These are phyloP conservation scores for Pterostichus niger DNA, from an alignment of 2,888 invertebrate species.

Conservation along the genomic window DNA sequence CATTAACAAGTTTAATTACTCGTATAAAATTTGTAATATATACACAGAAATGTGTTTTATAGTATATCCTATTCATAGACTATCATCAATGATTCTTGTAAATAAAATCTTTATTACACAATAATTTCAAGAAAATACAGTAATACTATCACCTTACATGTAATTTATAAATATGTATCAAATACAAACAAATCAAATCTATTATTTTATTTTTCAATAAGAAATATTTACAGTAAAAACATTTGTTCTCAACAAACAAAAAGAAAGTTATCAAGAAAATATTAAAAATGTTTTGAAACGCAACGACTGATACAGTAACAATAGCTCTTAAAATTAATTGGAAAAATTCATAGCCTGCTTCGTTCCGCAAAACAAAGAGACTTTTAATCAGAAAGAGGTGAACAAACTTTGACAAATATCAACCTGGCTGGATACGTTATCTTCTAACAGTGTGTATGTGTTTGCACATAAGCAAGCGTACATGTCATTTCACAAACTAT, in stretches of 20 bases:
- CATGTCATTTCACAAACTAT: constrained; percentile 19
- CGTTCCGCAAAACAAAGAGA: not conserved
- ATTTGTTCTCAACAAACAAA: constrained; percentile 6
- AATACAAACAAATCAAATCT: not conserved
- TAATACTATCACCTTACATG: not conserved
- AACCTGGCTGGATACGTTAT: constrained; percentile 16
- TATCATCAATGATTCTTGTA: too few relatives aligned
- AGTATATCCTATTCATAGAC: too few relatives aligned
- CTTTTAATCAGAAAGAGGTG: constrained; percentile 30
- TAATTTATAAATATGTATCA: not conserved
- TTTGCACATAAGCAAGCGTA: too few relatives aligned
- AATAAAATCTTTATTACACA: too few relatives aligned
- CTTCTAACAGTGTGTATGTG: constrained; percentile 1
- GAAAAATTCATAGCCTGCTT: constrained; percentile 50
- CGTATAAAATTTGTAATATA: too few relatives aligned
- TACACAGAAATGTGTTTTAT: too few relatives aligned
- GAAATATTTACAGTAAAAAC: not conserved
- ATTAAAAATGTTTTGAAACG: constrained; percentile 36
- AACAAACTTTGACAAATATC: constrained; percentile 50
- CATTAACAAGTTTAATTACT: too few relatives aligned
- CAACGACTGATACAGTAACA: constrained; percentile 40
- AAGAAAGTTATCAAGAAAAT: constrained; percentile 10
- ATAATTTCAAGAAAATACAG: too few relatives aligned
- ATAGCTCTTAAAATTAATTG: constrained; percentile 50
- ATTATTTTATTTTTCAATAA: not conserved